Conservation (phyloP, 2,113 vertebrate species). For the Coptodon rendalli region DNA sequence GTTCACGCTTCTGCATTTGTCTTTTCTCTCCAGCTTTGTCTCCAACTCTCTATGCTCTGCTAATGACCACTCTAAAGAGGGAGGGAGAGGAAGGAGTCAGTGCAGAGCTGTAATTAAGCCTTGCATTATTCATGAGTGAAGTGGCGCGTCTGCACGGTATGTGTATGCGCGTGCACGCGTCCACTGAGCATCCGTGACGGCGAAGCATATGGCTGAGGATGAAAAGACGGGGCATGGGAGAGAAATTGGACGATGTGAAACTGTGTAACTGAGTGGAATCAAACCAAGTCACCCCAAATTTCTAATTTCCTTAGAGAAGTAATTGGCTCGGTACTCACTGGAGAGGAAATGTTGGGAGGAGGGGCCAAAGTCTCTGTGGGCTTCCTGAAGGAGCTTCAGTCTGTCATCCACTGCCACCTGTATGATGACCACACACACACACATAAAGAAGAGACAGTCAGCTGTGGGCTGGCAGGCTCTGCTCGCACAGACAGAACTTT, state of each 20-base stretch:
- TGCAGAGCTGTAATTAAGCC: constrained; percentile 51
- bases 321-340: constrained; percentile 75
- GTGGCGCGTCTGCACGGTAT: background rate
- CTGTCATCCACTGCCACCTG: constrained; percentile 90
- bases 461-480: background rate
- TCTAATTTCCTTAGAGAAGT: background rate
- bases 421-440: background rate
- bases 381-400: constrained; percentile 90
- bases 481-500: background rate
- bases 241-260: background rate
- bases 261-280: background rate
- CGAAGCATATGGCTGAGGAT: background rate
- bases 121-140: constrained; percentile 54
- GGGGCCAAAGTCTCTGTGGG: constrained; percentile 90
- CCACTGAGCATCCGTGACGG: background rate
- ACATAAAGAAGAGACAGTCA: background rate
- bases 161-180: background rate
- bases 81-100: background rate
- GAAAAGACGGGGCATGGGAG: background rate
- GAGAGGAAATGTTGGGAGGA: constrained; percentile 95
- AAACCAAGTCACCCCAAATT: background rate
- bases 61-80: constrained; percentile 45
- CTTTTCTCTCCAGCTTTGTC: background rate
- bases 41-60: background rate
- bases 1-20: constrained; percentile 15